A percentile compares a stretch with the other conserved stretches of the same genome.
phyloP scores from a whole-genome alignment of 2,888 invertebrate species.

The Melanargia galathea region DNA sequence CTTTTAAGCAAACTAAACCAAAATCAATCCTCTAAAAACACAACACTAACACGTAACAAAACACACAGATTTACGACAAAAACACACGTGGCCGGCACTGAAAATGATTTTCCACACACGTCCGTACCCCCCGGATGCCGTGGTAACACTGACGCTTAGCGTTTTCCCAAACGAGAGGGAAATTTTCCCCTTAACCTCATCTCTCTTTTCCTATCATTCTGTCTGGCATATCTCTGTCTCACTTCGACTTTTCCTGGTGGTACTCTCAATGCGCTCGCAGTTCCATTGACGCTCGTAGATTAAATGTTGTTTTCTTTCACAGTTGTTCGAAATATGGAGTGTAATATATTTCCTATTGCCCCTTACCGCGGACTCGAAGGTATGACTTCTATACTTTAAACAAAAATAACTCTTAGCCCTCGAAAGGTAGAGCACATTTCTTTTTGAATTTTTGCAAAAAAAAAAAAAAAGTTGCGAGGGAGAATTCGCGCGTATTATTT shows the following conservation, averaged over 20 bases:
- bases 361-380: conserved; percentile 30
- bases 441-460: neutral
- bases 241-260: conserved; percentile 51
- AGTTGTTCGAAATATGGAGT: conserved; percentile 41
- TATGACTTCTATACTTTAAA: neutral
- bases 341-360: conserved; percentile 45
- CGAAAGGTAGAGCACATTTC: neutral
- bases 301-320: conserved; percentile 51
- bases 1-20: conserved; percentile 14
- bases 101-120: conserved; percentile 39
- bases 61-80: conserved; percentile 30
- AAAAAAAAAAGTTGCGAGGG: conserved; percentile 19
- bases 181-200: conserved; percentile 56
- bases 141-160: conserved; percentile 55
- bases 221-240: conserved; percentile 47
- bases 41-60: conserved; percentile 37
- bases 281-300: conserved; percentile 67
- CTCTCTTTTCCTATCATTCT: conserved; percentile 46
- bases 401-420: conserved; percentile 13
- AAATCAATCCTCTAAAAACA: conserved; percentile 25
- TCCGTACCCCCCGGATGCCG: conserved; percentile 52
- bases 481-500: conserved; percentile 26
- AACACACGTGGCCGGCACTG: conserved; percentile 38
- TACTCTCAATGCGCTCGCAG: conserved; percentile 64
- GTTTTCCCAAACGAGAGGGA: conserved; percentile 73